Percentiles rank a stretch among this genome's conserved stretches.
phyloP scores from a whole-genome alignment of 2,797 vertebrate genomes.

The Tapera naevia region DNA sequence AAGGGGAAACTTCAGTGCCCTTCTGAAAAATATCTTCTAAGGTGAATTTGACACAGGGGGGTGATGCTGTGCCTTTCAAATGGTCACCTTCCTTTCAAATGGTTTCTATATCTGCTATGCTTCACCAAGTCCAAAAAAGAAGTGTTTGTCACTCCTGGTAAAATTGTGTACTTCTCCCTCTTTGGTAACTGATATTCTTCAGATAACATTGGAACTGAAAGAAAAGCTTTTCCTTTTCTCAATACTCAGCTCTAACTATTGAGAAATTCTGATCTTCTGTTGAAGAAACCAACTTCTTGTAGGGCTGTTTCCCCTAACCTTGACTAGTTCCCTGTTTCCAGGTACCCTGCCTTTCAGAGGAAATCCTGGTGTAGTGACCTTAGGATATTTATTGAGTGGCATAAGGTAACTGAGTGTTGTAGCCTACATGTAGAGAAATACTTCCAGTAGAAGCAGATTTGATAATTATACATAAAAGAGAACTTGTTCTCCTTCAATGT shows the following conservation, averaged over 20 bases:
- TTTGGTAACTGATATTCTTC: not conserved
- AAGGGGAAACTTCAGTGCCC: not conserved
- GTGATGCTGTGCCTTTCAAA: not conserved
- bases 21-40: not conserved
- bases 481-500: not conserved
- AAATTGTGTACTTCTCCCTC: not conserved
- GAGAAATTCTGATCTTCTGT: not conserved
- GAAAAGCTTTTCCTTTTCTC: not conserved
- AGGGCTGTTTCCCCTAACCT: not conserved
- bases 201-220: not conserved
- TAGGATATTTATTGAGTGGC: not conserved
- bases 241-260: not conserved
- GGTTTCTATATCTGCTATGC: not conserved
- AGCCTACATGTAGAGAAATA: not conserved
- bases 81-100: not conserved
- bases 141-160: not conserved
- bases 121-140: not conserved
- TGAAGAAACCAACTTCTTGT: not conserved
- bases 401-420: not conserved
- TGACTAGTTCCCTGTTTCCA: not conserved
- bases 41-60: not conserved
- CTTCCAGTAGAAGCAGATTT: not conserved
- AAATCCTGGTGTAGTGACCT: not conserved
- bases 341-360: not conserved
- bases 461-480: not conserved